Evolutionary conservation across 2,797 vertebrate species (phyloP).

Genomic region (Vultur gryphus): DNA sequence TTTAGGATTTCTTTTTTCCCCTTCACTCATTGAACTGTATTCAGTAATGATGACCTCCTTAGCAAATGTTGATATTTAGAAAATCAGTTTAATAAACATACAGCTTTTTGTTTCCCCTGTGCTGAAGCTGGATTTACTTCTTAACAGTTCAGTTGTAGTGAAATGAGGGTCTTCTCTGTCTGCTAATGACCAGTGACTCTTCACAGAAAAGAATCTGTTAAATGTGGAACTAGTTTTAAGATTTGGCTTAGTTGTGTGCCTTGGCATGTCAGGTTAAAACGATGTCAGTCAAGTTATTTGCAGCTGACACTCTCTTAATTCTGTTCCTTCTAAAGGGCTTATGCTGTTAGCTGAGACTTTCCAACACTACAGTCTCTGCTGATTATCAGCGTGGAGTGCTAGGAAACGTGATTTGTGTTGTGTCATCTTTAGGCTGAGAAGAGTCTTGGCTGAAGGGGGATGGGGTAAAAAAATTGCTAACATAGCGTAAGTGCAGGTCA

Average conservation of each 20-base stretch:
- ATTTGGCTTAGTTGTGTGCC: conserved; percentile 25
- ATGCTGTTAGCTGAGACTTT: background rate
- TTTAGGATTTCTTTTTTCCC: background rate
- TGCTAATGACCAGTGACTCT: background rate
- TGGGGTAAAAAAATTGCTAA: background rate
- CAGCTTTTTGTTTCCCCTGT: background rate
- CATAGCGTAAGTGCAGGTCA: background rate
- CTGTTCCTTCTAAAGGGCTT: background rate
- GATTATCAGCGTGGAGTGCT: background rate
- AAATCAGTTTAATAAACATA: background rate
- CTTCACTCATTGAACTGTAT: background rate
- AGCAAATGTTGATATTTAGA: background rate
- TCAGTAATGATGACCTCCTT: background rate
- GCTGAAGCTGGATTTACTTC: background rate
- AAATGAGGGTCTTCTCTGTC: background rate
- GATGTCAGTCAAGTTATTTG: conserved; percentile 29
- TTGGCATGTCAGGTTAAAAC: conserved; percentile 39
- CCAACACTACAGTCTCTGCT: background rate
- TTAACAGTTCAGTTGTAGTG: background rate
- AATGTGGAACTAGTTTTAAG: background rate
- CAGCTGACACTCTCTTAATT: background rate
- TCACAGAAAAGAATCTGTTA: background rate
- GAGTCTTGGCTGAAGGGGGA: background rate
- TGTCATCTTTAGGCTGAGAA: background rate
- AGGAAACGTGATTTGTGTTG: background rate